These are phyloP conservation scores for Nesidiocoris tenuis DNA, from an alignment of 2,888 invertebrate genomes.

Conservation along the genomic window DNA sequence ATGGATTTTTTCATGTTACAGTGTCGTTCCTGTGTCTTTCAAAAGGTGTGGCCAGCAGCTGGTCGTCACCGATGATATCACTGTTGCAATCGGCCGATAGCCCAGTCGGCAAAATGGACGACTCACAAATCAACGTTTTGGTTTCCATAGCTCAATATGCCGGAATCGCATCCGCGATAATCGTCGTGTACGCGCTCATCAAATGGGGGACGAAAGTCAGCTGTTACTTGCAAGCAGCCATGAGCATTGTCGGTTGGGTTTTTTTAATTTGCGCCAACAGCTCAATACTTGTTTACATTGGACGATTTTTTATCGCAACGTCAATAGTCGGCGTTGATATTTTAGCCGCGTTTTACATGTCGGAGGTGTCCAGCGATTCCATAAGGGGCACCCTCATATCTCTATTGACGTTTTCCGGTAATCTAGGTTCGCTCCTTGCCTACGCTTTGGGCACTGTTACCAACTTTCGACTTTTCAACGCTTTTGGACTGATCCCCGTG, in stretches of 20 bases:
- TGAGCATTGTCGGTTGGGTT: background rate
- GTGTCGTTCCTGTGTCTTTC: slow-evolving; percentile 12
- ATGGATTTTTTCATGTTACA: too few relatives aligned
- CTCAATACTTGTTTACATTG: background rate
- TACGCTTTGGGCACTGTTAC: slow-evolving; percentile 1
- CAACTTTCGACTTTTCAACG: slow-evolving; percentile 14
- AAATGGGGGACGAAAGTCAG: slow-evolving; percentile 6
- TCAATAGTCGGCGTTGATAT: slow-evolving; percentile 9
- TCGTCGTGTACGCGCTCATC: slow-evolving; percentile 9
- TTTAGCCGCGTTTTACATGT: slow-evolving; percentile 4
- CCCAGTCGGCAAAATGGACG: slow-evolving; percentile 14
- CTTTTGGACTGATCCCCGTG: background rate
- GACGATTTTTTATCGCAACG: background rate
- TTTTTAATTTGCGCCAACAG: background rate
- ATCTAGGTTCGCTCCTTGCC: slow-evolving; percentile 2
- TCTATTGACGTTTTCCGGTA: background rate
- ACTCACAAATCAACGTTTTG: slow-evolving; percentile 7
- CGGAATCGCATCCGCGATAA: background rate
- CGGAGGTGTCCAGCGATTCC: slow-evolving; percentile 16
- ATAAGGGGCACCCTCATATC: slow-evolving; percentile 13
- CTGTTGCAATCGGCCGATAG: slow-evolving; percentile 7
- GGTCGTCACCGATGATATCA: slow-evolving; percentile 17
- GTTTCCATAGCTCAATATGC: background rate
- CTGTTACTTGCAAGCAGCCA: background rate
- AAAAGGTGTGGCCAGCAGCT: background rate